These are phyloP conservation scores for Chascanopsetta lugubris DNA, from an alignment of 2,113 vertebrate species.

Conservation along the genomic window DNA sequence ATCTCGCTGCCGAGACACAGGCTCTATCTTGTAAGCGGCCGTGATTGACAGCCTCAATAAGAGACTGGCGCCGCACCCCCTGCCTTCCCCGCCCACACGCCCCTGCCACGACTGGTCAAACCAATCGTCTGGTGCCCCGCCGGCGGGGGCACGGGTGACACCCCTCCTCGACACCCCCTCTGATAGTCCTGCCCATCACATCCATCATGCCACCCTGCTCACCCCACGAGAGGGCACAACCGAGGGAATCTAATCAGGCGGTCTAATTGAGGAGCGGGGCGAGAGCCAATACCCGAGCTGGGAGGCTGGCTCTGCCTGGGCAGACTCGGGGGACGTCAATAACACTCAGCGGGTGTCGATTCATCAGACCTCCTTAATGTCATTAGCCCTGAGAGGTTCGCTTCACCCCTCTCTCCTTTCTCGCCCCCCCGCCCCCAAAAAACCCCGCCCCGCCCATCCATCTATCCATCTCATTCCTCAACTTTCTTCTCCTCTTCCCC, in stretches of 20 bases:
- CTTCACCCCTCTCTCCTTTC: conserved; percentile 59
- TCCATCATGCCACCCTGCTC: conserved; percentile 78
- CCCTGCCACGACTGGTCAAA: conserved; percentile 69
- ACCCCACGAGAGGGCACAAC: conserved; percentile 77
- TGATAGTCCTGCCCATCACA: conserved; percentile 75
- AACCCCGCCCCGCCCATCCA: not conserved
- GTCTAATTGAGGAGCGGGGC: conserved; percentile 82
- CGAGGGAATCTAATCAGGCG: conserved; percentile 83
- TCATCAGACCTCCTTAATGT: conserved; percentile 83
- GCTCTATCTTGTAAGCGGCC: conserved; percentile 69
- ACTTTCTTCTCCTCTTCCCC: conserved; percentile 46
- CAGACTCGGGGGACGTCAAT: conserved; percentile 75
- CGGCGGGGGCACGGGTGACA: conserved; percentile 69
- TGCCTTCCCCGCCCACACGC: conserved; percentile 65
- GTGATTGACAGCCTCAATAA: conserved; percentile 84
- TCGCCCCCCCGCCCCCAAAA: conserved; percentile 9
- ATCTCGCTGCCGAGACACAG: conserved; percentile 61
- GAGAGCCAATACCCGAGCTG: conserved; percentile 64
- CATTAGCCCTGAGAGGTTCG: conserved; percentile 83
- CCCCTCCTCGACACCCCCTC: conserved; percentile 72
- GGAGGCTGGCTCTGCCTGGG: conserved; percentile 67
- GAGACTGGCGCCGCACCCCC: conserved; percentile 58
- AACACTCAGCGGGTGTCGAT: conserved; percentile 81
- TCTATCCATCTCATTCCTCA: no score
- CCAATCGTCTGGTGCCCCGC: conserved; percentile 67